Conservation (phyloP, 2,797 vertebrate species). For the Dendrocincla fuliginosa region DNA sequence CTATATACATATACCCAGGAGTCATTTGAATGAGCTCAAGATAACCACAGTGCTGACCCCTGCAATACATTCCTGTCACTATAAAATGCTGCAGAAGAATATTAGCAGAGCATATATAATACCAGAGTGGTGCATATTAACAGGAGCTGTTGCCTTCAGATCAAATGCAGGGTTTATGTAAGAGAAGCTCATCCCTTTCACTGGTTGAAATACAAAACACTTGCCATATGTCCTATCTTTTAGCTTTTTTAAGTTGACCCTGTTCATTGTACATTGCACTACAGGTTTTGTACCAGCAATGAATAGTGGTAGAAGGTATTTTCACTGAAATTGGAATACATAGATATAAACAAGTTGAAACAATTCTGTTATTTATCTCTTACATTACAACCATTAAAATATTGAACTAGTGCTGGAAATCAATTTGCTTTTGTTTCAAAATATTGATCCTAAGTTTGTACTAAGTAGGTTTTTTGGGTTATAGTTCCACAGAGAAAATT, state of each 20-base stretch:
- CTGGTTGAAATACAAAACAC: slow-evolving; percentile 34
- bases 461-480: slow-evolving; percentile 60
- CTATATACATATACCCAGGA: neutral
- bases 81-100: slow-evolving; percentile 4
- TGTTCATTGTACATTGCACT: neutral
- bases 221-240: slow-evolving; percentile 16
- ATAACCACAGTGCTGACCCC: slow-evolving; percentile 7
- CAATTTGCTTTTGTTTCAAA: slow-evolving; percentile 67
- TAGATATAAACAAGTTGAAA: slow-evolving; percentile 55
- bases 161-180: slow-evolving; percentile 39
- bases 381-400: slow-evolving; percentile 66
- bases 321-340: slow-evolving; percentile 47
- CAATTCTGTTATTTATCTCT: slow-evolving; percentile 64
- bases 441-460: slow-evolving; percentile 69
- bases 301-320: slow-evolving; percentile 4
- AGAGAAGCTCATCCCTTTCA: slow-evolving; percentile 27
- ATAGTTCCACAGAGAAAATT: slow-evolving; percentile 59
- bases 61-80: neutral
- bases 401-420: slow-evolving; percentile 52
- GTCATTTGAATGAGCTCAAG: slow-evolving; percentile 11
- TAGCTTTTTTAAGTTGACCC: neutral
- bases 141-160: slow-evolving; percentile 6
- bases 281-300: slow-evolving; percentile 29
- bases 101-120: slow-evolving; percentile 19
- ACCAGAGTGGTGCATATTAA: neutral